Evolutionary conservation across 2,113 vertebrate genomes (phyloP).

Genomic region (Nerophis lumbriciformis): DNA sequence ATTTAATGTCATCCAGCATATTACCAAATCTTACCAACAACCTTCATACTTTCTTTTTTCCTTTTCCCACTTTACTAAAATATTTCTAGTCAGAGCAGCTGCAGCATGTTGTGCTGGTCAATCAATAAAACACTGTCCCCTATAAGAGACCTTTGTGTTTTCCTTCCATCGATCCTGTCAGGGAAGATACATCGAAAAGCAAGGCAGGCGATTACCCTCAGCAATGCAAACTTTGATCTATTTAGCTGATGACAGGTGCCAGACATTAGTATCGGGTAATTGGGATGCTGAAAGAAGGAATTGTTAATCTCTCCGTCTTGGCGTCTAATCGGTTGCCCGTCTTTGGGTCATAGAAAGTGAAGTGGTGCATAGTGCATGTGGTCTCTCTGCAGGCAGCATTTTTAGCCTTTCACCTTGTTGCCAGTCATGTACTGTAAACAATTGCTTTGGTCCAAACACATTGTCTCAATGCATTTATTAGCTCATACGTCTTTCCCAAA

Average conservation of each 20-base stretch:
- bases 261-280: constrained; percentile 65
- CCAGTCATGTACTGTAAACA: neutral
- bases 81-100: constrained; percentile 57
- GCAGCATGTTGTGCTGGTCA: constrained; percentile 55
- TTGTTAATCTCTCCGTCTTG: constrained; percentile 46
- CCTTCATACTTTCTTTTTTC: constrained; percentile 7
- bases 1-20: constrained; percentile 56
- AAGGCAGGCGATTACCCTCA: constrained; percentile 59
- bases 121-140: constrained; percentile 69
- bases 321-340: constrained; percentile 26
- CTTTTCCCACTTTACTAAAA: constrained; percentile 22
- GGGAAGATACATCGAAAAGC: constrained; percentile 58
- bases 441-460: constrained; percentile 2
- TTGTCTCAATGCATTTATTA: neutral
- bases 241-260: constrained; percentile 60
- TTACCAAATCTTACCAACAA: constrained; percentile 10
- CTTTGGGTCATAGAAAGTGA: constrained; percentile 16
- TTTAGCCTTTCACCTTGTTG: constrained; percentile 19
- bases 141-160: constrained; percentile 71
- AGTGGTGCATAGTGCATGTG: neutral
- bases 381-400: constrained; percentile 3
- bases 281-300: constrained; percentile 48
- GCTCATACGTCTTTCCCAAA: too few species aligned
- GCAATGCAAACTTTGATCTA: constrained; percentile 57
- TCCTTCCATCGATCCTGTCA: constrained; percentile 68